These are phyloP conservation scores for Tinamus guttatus DNA, from an alignment of 2,113 vertebrate genomes.

Conservation along the genomic window DNA sequence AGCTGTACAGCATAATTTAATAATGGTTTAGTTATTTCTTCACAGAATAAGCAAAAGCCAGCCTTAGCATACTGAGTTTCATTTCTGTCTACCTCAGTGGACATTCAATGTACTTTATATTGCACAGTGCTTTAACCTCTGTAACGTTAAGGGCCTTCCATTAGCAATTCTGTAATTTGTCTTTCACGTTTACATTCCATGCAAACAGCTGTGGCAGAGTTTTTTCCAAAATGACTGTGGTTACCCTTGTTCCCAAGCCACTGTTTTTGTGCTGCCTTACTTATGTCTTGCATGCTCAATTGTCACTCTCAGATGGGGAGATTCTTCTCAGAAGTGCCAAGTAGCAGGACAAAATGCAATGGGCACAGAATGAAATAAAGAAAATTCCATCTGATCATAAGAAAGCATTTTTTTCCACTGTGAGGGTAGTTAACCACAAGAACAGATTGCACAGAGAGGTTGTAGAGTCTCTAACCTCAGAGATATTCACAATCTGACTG, in stretches of 20 bases:
- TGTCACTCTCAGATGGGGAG: too few relatives aligned
- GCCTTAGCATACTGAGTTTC: not conserved
- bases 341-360: too few relatives aligned
- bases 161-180: not conserved
- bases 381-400: not conserved
- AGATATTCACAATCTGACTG: not conserved
- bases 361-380: too few relatives aligned
- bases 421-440: not conserved
- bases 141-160: not conserved
- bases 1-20: not conserved
- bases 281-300: not conserved
- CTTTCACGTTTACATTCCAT: not conserved
- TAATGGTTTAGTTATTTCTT: not conserved
- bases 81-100: not conserved
- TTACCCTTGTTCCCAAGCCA: not conserved
- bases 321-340: too few relatives aligned
- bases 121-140: not conserved
- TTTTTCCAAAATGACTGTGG: not conserved
- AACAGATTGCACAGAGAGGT: not conserved
- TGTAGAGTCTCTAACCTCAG: not conserved
- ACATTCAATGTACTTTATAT: not conserved
- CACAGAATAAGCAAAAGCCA: not conserved
- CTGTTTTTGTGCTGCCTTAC: not conserved
- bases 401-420: not conserved
- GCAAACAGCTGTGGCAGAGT: not conserved